Percentiles rank a stretch among this genome's conserved stretches.
Evolutionary conservation across 1,140 invertebrate species (phyloP).

Genomic region (Drosophila prosaltans): DNA sequence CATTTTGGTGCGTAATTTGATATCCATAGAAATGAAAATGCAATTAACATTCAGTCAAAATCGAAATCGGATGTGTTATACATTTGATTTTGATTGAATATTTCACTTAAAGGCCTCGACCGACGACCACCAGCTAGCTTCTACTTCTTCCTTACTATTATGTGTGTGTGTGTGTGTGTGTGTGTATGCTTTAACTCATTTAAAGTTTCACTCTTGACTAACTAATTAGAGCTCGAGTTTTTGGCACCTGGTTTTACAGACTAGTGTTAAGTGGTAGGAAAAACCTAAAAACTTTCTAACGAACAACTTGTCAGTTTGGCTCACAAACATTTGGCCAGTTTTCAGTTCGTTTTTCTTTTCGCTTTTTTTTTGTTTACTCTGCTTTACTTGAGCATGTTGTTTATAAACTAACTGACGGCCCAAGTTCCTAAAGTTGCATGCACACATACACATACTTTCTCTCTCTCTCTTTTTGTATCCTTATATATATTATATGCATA

Average conservation of each 20-base stretch:
- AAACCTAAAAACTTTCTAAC: conserved; percentile 53
- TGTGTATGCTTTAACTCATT: neutral
- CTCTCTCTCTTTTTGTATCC: neutral
- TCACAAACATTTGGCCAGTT: conserved; percentile 3
- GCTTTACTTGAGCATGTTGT: neutral
- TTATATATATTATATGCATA: neutral
- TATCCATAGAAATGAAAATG: conserved; percentile 41
- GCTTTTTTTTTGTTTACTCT: too few species aligned
- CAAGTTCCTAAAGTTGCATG: conserved; percentile 14
- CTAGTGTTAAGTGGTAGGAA: conserved; percentile 27
- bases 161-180: too few species aligned
- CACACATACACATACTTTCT: neutral
- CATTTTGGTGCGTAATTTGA: conserved; percentile 38
- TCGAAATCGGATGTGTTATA: neutral
- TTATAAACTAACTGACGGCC: conserved; percentile 9
- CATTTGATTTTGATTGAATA: neutral
- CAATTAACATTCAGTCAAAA: conserved; percentile 28
- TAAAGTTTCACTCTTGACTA: conserved; percentile 20
- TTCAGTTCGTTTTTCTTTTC: neutral
- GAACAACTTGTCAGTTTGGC: conserved; percentile 41
- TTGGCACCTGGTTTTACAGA: conserved; percentile 58
- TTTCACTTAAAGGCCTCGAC: too few species aligned
- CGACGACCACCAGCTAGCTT: too few species aligned
- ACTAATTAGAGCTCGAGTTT: conserved; percentile 64
- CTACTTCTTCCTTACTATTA: neutral